phyloP scores from a whole-genome alignment of 2,888 invertebrate genomes.

The Cheilosia variabilis region DNA sequence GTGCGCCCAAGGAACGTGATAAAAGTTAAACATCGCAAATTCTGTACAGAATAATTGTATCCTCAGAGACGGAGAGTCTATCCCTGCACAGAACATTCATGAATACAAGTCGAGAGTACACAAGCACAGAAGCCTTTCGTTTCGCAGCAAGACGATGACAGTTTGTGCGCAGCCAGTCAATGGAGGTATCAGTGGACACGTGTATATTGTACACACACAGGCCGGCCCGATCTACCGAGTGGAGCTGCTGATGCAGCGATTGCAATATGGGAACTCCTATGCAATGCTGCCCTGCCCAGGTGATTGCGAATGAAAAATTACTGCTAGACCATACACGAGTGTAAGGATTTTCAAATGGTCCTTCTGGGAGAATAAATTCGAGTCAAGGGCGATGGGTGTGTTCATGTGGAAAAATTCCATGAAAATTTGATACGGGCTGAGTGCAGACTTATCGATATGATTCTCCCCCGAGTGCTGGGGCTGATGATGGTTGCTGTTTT shows the following conservation, averaged over 20 bases:
- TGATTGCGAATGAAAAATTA: constrained; percentile 20
- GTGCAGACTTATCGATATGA: neutral
- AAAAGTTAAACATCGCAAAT: constrained; percentile 68
- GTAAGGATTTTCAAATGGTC: constrained; percentile 9
- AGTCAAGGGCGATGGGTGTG: constrained; percentile 15
- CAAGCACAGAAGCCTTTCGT: constrained; percentile 13
- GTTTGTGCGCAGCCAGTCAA: constrained; percentile 43
- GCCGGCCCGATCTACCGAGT: neutral
- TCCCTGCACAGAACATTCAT: constrained; percentile 1
- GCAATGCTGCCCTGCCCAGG: constrained; percentile 17
- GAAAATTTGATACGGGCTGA: neutral
- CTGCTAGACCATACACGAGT: constrained; percentile 1
- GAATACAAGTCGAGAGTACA: constrained; percentile 5
- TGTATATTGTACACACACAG: neutral
- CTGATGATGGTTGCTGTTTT: no score
- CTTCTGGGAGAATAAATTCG: constrained; percentile 10
- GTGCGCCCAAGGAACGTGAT: constrained; percentile 60
- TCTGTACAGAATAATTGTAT: constrained; percentile 41
- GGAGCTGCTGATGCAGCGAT: neutral
- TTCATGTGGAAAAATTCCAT: constrained; percentile 18
- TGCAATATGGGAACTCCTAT: constrained; percentile 1
- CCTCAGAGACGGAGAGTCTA: neutral
- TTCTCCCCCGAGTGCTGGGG: no score
- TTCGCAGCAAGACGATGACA: constrained; percentile 6
- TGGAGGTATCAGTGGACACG: constrained; percentile 21